phyloP scores from a whole-genome alignment of 2,113 vertebrate species.

The Desmodus rotundus region DNA sequence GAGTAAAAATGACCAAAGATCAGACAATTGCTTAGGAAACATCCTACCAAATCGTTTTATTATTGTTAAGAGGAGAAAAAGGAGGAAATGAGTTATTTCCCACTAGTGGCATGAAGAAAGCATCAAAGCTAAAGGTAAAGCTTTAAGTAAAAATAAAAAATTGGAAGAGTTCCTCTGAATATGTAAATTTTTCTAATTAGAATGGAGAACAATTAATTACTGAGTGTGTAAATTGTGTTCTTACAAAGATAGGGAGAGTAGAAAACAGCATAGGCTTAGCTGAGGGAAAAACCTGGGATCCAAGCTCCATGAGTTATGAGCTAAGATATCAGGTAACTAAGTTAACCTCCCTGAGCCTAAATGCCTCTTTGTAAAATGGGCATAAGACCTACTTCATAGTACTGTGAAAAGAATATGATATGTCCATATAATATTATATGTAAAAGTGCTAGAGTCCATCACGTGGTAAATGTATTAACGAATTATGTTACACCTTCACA shows the following conservation, averaged over 20 bases:
- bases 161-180: neutral
- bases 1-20: neutral
- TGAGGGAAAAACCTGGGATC: neutral
- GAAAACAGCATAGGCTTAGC: neutral
- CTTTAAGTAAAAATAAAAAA: neutral
- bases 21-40: neutral
- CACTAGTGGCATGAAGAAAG: neutral
- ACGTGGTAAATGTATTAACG: neutral
- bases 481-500: neutral
- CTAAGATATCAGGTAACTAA: neutral
- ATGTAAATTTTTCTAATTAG: neutral
- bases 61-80: neutral
- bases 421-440: neutral
- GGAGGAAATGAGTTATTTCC: neutral
- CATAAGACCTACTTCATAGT: neutral
- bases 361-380: neutral
- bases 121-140: neutral
- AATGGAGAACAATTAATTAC: neutral
- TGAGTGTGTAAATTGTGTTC: neutral
- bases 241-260: neutral
- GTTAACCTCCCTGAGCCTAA: neutral
- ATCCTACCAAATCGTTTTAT: neutral
- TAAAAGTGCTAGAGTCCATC: neutral
- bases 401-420: neutral
- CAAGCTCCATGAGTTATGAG: neutral